Percentiles rank a stretch among this genome's conserved stretches.
Evolutionary conservation across 2,888 invertebrate genomes (phyloP).

Genomic region (Galerucella nymphaeae): DNA sequence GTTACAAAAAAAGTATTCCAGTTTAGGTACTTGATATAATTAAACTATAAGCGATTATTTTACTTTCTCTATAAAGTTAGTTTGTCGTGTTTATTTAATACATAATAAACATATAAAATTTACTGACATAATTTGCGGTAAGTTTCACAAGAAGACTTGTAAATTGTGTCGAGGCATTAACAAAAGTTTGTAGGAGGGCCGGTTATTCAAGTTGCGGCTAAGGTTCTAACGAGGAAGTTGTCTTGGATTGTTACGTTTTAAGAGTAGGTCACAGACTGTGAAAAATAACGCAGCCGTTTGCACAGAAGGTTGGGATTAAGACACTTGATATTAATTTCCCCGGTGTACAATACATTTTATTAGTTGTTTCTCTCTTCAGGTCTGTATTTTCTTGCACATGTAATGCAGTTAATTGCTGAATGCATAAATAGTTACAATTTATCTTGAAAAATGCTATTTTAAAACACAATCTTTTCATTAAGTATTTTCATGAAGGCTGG

Average conservation of each 20-base stretch:
- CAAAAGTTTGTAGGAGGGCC: slow-evolving; percentile 49
- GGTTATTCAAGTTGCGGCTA: slow-evolving; percentile 45
- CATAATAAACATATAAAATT: slow-evolving; percentile 33
- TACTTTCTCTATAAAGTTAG: slow-evolving; percentile 6
- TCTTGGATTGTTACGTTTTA: slow-evolving; percentile 60
- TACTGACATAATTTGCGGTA: slow-evolving; percentile 34
- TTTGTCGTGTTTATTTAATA: slow-evolving; percentile 20
- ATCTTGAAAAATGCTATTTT: slow-evolving; percentile 53
- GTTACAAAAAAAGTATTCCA: background rate
- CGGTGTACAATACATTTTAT: slow-evolving; percentile 66
- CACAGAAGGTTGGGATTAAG: slow-evolving; percentile 65
- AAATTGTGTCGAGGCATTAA: slow-evolving; percentile 59
- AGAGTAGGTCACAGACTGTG: slow-evolving; percentile 64
- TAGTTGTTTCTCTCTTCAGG: slow-evolving; percentile 64
- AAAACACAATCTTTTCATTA: background rate
- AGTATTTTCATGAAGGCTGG: background rate
- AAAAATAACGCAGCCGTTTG: slow-evolving; percentile 64
- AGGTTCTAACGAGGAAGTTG: slow-evolving; percentile 57
- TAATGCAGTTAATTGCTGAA: slow-evolving; percentile 63
- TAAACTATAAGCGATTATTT: background rate
- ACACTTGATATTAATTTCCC: slow-evolving; percentile 68
- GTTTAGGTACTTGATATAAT: background rate
- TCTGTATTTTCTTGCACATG: slow-evolving; percentile 60
- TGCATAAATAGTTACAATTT: slow-evolving; percentile 58
- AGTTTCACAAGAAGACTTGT: slow-evolving; percentile 44